phyloP scores from a whole-genome alignment of 2,797 vertebrate genomes.

The Pogonophryne albipinna region DNA sequence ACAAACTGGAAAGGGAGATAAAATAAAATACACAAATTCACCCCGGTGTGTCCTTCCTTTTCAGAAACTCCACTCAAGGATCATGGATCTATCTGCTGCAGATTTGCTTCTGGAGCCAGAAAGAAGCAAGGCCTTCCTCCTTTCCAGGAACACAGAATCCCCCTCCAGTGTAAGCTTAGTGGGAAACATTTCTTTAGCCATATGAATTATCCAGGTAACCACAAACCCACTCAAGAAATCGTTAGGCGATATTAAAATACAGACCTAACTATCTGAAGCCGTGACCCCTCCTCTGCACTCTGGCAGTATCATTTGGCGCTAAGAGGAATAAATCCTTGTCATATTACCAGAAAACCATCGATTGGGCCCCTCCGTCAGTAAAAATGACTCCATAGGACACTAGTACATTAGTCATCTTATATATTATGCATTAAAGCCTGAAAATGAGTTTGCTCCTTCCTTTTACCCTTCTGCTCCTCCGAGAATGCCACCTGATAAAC shows the following conservation, averaged over 20 bases:
- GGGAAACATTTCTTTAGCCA: background rate
- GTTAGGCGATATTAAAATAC: constrained; percentile 86
- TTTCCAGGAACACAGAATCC: constrained; percentile 78
- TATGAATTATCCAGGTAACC: constrained; percentile 61
- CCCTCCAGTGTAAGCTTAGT: constrained; percentile 83
- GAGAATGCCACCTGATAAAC: constrained; percentile 67
- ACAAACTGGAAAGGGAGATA: background rate
- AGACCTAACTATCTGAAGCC: constrained; percentile 41
- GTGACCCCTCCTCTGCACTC: constrained; percentile 78
- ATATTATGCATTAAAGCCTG: constrained; percentile 91
- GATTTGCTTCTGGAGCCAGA: constrained; percentile 89
- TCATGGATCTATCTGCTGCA: constrained; percentile 89
- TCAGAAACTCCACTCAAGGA: constrained; percentile 91
- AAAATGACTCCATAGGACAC: constrained; percentile 88
- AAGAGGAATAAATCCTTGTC: constrained; percentile 87
- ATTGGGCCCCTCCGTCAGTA: constrained; percentile 88
- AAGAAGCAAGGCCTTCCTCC: constrained; percentile 82
- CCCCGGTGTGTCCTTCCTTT: constrained; percentile 42
- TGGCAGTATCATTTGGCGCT: constrained; percentile 85
- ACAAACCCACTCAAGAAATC: constrained; percentile 75
- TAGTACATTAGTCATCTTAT: constrained; percentile 91
- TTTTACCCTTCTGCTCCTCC: constrained; percentile 52
- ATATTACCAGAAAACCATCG: constrained; percentile 90
- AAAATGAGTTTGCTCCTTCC: constrained; percentile 58
- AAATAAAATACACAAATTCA: constrained; percentile 32